Evolutionary conservation across 2,113 vertebrate species (phyloP).

Genomic region (Oostethus manadensis): DNA sequence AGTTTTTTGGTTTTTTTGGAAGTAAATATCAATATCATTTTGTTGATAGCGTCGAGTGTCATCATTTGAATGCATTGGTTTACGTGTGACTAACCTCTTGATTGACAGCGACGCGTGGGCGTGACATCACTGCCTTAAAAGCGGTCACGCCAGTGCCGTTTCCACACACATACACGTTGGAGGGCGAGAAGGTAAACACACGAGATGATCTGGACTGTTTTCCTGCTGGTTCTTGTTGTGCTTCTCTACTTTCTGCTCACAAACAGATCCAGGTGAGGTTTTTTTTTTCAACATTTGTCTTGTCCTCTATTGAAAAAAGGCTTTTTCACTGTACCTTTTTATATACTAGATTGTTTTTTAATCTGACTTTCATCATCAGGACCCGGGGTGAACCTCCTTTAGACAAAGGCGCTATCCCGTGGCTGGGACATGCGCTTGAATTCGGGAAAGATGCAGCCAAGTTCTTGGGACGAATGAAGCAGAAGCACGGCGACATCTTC

Average conservation of each 20-base stretch:
- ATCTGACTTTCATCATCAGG: conserved; percentile 48
- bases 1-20: no score
- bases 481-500: conserved; percentile 82
- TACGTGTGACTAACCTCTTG: no score
- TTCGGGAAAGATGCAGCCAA: conserved; percentile 82
- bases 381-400: conserved; percentile 77
- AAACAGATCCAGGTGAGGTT: conserved; percentile 60
- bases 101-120: no score
- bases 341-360: background rate
- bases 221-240: conserved; percentile 45
- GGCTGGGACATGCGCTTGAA: conserved; percentile 83
- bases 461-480: conserved; percentile 81
- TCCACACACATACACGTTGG: background rate
- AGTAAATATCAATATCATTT: no score
- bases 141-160: background rate
- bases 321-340: background rate
- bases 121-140: conserved; percentile 8
- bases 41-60: no score
- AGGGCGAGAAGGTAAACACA: background rate
- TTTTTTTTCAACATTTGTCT: background rate
- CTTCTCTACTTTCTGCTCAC: conserved; percentile 59
- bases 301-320: background rate
- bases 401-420: conserved; percentile 78
- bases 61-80: no score
- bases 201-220: conserved; percentile 65